Conservation (phyloP, 2,797 vertebrate species). For the Anabacerthia variegaticeps region DNA sequence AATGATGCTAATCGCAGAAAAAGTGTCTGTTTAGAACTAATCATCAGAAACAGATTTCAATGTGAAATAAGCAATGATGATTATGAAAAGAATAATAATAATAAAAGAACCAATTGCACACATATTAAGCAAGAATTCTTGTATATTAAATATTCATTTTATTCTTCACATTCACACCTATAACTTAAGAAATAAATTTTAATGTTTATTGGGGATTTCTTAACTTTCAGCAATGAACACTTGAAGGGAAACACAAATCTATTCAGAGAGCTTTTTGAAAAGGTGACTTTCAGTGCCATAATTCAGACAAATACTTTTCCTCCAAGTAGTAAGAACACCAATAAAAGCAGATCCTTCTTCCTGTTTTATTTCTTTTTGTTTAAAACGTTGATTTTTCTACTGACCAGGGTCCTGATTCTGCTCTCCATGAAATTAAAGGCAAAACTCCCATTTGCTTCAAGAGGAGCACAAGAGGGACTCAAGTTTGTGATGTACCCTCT, state of each 20-base stretch:
- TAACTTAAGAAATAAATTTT: neutral
- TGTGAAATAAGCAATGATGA: slow-evolving; percentile 70
- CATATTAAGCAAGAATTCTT: neutral
- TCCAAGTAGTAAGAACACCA: neutral
- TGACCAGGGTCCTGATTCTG: accelerated
- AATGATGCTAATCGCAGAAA: slow-evolving; percentile 69
- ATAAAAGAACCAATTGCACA: neutral
- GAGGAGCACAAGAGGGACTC: neutral
- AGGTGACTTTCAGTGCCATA: neutral
- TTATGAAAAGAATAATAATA: slow-evolving; percentile 52
- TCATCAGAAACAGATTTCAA: slow-evolving; percentile 69
- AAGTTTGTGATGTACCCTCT: accelerated
- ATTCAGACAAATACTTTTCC: neutral
- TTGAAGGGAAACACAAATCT: neutral
- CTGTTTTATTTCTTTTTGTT: neutral
- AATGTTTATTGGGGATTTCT: neutral
- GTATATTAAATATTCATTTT: neutral
- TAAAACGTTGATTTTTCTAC: neutral
- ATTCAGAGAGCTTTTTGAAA: neutral
- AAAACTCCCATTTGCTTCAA: neutral
- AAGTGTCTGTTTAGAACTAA: slow-evolving; percentile 69
- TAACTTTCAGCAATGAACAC: neutral
- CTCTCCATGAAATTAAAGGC: neutral
- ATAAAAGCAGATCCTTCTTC: neutral
- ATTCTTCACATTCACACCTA: neutral